These are phyloP conservation scores for Cyprinodon diabolis DNA, from an alignment of 2,797 vertebrate genomes.

Conservation along the genomic window DNA sequence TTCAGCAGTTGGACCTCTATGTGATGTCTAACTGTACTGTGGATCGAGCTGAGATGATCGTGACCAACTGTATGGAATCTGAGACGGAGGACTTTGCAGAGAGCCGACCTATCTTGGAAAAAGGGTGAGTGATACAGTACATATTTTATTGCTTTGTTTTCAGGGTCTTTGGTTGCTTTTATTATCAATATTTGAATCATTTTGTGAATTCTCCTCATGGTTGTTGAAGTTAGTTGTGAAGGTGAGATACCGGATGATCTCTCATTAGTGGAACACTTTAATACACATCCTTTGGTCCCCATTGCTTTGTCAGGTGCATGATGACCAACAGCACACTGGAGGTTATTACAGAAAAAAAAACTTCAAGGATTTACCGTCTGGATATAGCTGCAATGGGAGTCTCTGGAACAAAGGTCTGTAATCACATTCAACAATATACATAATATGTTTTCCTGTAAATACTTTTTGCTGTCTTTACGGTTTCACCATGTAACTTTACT, in stretches of 20 bases:
- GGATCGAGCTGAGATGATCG: conserved; percentile 55
- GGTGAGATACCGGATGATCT: not conserved
- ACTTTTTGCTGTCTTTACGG: too few species aligned
- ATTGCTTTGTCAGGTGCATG: conserved; percentile 61
- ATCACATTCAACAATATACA: conserved; percentile 1
- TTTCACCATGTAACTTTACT: too few species aligned
- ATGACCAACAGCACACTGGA: conserved; percentile 38
- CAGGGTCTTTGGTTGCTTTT: not conserved
- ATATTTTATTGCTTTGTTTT: not conserved
- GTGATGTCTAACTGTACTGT: conserved; percentile 63
- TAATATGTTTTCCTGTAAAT: too few species aligned
- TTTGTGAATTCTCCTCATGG: not conserved
- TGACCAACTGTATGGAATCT: conserved; percentile 59
- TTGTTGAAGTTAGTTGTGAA: not conserved
- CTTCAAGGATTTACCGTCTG: conserved; percentile 65
- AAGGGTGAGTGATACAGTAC: conserved; percentile 65
- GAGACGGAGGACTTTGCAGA: conserved; percentile 56
- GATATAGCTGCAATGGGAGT: conserved; percentile 14
- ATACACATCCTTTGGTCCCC: not conserved
- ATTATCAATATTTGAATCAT: not conserved
- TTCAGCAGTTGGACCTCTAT: conserved; percentile 62
- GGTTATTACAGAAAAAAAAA: conserved; percentile 27
- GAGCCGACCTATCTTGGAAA: conserved; percentile 27
- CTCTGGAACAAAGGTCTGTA: conserved; percentile 55
- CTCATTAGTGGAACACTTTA: not conserved